These are phyloP conservation scores for Bombus sylvicola DNA, from an alignment of 1,140 invertebrate species.

Conservation along the genomic window DNA sequence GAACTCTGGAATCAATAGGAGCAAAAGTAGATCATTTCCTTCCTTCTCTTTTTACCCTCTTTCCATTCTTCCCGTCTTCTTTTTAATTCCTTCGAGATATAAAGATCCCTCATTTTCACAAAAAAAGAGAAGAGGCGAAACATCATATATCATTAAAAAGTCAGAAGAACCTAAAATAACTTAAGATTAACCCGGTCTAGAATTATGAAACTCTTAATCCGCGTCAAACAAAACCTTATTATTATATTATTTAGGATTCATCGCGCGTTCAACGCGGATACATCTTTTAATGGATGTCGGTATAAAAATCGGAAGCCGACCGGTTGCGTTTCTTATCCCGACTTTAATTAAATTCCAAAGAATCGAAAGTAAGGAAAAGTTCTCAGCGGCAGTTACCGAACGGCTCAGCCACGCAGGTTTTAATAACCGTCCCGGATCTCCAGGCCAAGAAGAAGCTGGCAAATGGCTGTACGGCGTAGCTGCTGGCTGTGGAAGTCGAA, in stretches of 20 bases:
- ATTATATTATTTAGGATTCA: slow-evolving; percentile 15
- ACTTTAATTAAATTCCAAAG: slow-evolving; percentile 72
- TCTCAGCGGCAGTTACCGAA: slow-evolving; percentile 47
- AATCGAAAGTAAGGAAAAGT: slow-evolving; percentile 66
- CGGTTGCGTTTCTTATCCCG: slow-evolving; percentile 57
- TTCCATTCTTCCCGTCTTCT: background rate
- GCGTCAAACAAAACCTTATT: too few relatives aligned
- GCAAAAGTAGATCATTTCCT: too few relatives aligned
- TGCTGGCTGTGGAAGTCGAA: slow-evolving; percentile 57
- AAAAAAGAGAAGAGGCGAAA: background rate
- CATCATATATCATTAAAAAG: background rate
- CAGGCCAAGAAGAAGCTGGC: slow-evolving; percentile 72
- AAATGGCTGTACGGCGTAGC: slow-evolving; percentile 73
- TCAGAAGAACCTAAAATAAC: background rate
- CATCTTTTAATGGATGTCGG: slow-evolving; percentile 44
- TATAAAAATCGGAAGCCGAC: slow-evolving; percentile 45
- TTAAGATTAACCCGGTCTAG: too few relatives aligned
- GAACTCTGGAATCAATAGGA: too few relatives aligned
- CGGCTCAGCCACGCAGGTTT: slow-evolving; percentile 67
- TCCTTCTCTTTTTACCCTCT: too few relatives aligned
- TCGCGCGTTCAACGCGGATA: background rate
- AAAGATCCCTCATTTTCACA: background rate
- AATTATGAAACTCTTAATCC: background rate
- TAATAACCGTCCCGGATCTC: slow-evolving; percentile 64
- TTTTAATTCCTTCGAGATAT: background rate